phyloP scores from a whole-genome alignment of 2,797 vertebrate genomes.

The Sardinella longiceps region DNA sequence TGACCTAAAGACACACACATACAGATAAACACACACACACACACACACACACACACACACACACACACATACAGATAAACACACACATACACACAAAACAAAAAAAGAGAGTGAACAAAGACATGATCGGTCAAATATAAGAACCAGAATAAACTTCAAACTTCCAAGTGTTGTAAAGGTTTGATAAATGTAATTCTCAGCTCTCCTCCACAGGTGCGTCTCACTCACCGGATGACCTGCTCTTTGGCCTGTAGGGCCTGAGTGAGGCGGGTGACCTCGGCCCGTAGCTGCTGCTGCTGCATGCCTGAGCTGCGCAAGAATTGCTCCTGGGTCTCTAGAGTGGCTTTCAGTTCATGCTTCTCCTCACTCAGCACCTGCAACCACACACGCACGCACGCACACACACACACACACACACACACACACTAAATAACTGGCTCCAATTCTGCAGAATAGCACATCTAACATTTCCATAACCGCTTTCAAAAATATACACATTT shows the following conservation, averaged over 20 bases:
- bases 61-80: too few species aligned
- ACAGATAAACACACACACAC: too few species aligned
- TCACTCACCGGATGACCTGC: conserved; percentile 75
- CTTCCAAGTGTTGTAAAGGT: background rate
- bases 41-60: too few species aligned
- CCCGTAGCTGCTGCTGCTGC: conserved; percentile 76
- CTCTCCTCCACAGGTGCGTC: background rate
- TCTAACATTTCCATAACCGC: background rate
- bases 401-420: background rate
- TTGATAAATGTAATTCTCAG: background rate
- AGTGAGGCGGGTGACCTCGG: conserved; percentile 71
- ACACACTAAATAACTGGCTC: background rate
- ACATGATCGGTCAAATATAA: too few species aligned
- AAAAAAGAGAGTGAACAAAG: too few species aligned
- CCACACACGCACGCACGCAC: background rate
- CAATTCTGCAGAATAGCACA: background rate
- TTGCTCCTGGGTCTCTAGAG: conserved; percentile 77
- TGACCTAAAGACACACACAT: conserved; percentile 68
- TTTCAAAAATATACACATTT: background rate
- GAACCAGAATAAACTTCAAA: background rate
- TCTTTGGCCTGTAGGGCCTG: conserved; percentile 77
- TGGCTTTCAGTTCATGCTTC: conserved; percentile 76
- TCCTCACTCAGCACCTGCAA: conserved; percentile 78
- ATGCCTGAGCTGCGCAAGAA: conserved; percentile 71
- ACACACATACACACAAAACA: conserved; percentile 36